Conservation (phyloP, 2,888 invertebrate genomes). For the Temnothorax rugatulus region DNA sequence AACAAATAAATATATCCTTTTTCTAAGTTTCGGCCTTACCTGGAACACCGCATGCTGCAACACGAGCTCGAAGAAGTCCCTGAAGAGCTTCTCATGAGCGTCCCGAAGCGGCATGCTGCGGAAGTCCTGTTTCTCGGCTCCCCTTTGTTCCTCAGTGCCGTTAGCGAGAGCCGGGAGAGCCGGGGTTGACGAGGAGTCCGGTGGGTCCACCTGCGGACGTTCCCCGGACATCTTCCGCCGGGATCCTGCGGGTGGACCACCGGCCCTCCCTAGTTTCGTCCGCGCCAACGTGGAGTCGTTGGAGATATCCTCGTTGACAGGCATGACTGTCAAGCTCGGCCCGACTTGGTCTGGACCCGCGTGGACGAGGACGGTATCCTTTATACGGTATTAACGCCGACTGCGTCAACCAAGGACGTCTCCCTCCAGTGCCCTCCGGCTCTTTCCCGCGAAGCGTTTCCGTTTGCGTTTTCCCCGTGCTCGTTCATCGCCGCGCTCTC, state of each 20-base stretch:
- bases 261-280: slow-evolving; percentile 1
- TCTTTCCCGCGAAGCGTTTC: slow-evolving; percentile 51
- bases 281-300: slow-evolving; percentile 69
- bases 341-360: slow-evolving; percentile 74
- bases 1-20: not conserved
- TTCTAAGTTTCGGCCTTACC: slow-evolving; percentile 71
- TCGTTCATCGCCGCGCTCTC: slow-evolving; percentile 1
- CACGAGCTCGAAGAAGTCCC: slow-evolving; percentile 90
- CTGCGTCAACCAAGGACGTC: slow-evolving; percentile 80
- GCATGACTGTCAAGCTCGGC: slow-evolving; percentile 74
- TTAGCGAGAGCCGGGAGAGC: not conserved
- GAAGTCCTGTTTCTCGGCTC: slow-evolving; percentile 21
- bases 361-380: slow-evolving; percentile 78
- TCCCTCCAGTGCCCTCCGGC: slow-evolving; percentile 65
- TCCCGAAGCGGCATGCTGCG: slow-evolving; percentile 89
- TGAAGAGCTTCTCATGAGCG: slow-evolving; percentile 91
- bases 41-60: slow-evolving; percentile 92
- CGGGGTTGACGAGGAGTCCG: not conserved
- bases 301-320: slow-evolving; percentile 77
- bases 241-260: not conserved
- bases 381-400: slow-evolving; percentile 81
- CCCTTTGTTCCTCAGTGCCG: not conserved
- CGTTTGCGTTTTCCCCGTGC: not conserved
- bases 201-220: not conserved
- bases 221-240: not conserved